Percentiles rank a stretch among this genome's conserved stretches.
These are phyloP conservation scores for Leptodactylus fuscus DNA, from an alignment of 2,113 vertebrate genomes.

Conservation along the genomic window DNA sequence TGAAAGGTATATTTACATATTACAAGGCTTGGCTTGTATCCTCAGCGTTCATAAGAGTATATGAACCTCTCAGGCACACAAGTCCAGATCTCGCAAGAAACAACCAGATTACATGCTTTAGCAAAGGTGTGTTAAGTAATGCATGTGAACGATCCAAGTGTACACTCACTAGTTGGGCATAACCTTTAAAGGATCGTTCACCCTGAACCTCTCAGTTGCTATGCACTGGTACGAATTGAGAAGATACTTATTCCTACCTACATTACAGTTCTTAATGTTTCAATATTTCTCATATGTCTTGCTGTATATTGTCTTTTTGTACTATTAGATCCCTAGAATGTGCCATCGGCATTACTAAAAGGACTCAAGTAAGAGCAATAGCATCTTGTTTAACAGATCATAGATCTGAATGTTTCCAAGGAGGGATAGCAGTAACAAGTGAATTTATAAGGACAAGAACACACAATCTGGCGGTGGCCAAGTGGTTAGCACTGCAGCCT, in stretches of 20 bases:
- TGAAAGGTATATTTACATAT: not conserved
- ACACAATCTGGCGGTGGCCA: no score
- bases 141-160: not conserved
- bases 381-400: no score
- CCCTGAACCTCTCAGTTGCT: not conserved
- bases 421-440: no score
- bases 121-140: not conserved
- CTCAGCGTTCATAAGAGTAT: not conserved
- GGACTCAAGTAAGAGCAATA: no score
- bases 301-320: not conserved
- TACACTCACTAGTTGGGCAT: not conserved
- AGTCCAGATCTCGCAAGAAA: not conserved
- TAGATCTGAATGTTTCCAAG: no score
- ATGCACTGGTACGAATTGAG: no score
- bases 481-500: no score
- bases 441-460: no score
- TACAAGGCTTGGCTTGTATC: constrained; percentile 17
- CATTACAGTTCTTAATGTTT: not conserved
- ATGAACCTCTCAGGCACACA: not conserved
- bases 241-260: not conserved
- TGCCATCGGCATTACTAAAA: no score
- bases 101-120: not conserved
- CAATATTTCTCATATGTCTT: not conserved
- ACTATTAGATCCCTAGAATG: not conserved
- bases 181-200: not conserved